Evolutionary conservation across 2,888 invertebrate species (phyloP), one percentile per base, ranked within the genome.

Genomic region (Caenorhabditis uteleia): DNA sequence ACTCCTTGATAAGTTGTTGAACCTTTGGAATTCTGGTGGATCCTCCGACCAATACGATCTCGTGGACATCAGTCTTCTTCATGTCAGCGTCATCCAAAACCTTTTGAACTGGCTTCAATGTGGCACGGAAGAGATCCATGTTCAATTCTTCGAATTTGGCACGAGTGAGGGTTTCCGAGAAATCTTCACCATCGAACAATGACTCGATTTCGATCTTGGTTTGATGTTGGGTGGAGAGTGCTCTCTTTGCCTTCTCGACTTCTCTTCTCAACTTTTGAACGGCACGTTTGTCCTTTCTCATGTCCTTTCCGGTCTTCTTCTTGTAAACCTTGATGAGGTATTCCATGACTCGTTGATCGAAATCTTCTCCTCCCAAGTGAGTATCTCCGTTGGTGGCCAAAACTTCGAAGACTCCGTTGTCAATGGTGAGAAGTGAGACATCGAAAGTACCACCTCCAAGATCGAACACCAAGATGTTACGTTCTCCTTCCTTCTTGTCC

Each of bases 361-460:
- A 98, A 87, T 98, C 97, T 87, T 98, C 97, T 84, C 97, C 97
- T 82, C 97, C 86, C 84, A 77, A 62, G 47, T 80, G 79, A 39
- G 79, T 81, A 42, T 78, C 76, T 62, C 74, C 76, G 47, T 74
- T 74, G 5, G 75, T 75, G 40, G 77, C 68, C 57, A 78, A 50
- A 49, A 74, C 89, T 87, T 98, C 97, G 85, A 98, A 98, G 6
- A 98, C 95, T 50, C 97, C 98, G 81, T 95, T 95, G 84, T 98
- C 97, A 83, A 98, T 98, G 71, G 95, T 97, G 50, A 98, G 88
- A 20, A 98, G 88, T 34, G 95, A 95, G 18, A 98, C 98, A 86
- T 98, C 98, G 84, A 98, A 98, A 72, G 97, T 98, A 86, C 97
- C 97, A 85, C 97, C 97, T 82, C 97, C 97, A 86, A 98, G 89